phyloP scores from a whole-genome alignment of 2,888 invertebrate genomes.

The Cosmopolites sordidus region DNA sequence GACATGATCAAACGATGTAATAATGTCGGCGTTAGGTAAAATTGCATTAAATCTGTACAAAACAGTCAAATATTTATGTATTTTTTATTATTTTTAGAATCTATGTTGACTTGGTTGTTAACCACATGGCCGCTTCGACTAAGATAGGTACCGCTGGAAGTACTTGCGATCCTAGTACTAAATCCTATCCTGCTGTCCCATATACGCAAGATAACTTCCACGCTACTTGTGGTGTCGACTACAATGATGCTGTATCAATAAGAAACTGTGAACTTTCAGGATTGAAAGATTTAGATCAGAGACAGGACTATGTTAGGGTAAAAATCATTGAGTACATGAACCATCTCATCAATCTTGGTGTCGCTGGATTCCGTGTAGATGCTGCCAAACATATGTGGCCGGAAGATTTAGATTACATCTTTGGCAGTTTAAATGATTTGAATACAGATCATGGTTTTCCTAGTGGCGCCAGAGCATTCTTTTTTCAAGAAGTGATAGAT shows the following conservation, averaged over 20 bases:
- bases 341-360: conserved; percentile 51
- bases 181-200: conserved; percentile 58
- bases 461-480: conserved; percentile 60
- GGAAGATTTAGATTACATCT: conserved; percentile 52
- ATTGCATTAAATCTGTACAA: neutral
- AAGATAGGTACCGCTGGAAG: conserved; percentile 59
- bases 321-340: conserved; percentile 52
- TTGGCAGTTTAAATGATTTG: conserved; percentile 55
- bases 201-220: conserved; percentile 68
- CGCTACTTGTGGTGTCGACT: conserved; percentile 59
- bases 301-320: conserved; percentile 49
- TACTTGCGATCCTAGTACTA: conserved; percentile 48
- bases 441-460: conserved; percentile 62
- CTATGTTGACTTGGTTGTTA: conserved; percentile 70
- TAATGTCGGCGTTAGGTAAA: conserved; percentile 65
- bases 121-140: conserved; percentile 66
- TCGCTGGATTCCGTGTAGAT: conserved; percentile 56
- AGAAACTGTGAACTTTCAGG: conserved; percentile 54
- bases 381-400: conserved; percentile 57
- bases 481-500: conserved; percentile 75
- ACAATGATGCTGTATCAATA: conserved; percentile 58
- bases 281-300: conserved; percentile 37
- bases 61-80: neutral
- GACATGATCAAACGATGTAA: conserved; percentile 80
- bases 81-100: conserved; percentile 47